A percentile compares a stretch with the other conserved stretches of the same genome.
Conservation (phyloP, 2,113 vertebrate species). For the Circaetus cinerascens region DNA sequence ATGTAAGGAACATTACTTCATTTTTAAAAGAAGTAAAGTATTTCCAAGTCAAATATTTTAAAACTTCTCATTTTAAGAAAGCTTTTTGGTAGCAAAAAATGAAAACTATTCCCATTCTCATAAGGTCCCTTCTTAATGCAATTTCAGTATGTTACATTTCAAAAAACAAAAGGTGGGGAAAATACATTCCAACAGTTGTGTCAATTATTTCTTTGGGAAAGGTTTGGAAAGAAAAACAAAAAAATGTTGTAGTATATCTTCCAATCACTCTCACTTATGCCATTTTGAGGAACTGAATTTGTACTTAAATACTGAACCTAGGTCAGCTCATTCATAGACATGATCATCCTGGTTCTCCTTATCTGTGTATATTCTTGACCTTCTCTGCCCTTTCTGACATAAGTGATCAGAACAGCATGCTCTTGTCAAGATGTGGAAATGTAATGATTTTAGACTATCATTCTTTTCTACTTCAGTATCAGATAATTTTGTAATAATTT, state of each 20-base stretch:
- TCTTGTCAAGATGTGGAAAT: neutral
- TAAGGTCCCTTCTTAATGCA: neutral
- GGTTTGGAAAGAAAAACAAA: neutral
- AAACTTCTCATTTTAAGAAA: neutral
- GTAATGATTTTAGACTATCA: neutral
- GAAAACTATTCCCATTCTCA: neutral
- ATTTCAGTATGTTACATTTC: neutral
- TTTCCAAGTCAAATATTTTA: slow-evolving; percentile 5
- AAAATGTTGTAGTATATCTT: neutral
- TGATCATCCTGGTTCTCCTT: neutral
- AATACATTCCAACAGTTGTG: neutral
- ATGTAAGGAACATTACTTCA: neutral
- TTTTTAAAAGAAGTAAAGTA: neutral
- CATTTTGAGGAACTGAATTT: neutral
- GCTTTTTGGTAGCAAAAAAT: neutral
- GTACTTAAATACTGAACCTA: neutral
- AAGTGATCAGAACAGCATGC: neutral
- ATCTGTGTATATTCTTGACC: neutral
- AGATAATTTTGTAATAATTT: neutral
- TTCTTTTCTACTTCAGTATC: neutral
- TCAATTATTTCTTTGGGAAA: neutral
- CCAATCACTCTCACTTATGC: neutral
- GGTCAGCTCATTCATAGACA: neutral
- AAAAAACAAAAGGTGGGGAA: neutral
- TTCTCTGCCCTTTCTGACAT: neutral